Evolutionary conservation across 2,113 vertebrate genomes (phyloP).

Genomic region (Tichodroma muraria): DNA sequence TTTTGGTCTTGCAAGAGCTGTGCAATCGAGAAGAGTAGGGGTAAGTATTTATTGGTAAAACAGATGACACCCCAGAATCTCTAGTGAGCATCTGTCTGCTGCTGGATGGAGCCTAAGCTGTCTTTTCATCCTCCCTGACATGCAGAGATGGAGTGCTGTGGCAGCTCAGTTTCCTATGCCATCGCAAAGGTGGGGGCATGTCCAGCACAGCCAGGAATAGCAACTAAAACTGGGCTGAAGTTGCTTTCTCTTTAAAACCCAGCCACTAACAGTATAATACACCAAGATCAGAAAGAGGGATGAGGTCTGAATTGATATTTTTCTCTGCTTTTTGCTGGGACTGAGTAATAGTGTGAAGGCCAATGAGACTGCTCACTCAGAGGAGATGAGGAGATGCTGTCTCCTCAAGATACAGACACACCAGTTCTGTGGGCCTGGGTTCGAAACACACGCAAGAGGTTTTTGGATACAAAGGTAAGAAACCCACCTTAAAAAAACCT

Average conservation of each 20-base stretch:
- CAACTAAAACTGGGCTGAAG: neutral
- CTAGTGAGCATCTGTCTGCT: neutral
- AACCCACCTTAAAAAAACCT: neutral
- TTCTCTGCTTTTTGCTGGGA: neutral
- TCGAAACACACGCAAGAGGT: neutral
- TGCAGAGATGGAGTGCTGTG: neutral
- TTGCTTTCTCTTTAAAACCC: neutral
- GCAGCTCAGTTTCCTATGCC: neutral
- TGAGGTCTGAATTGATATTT: neutral
- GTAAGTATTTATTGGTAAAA: neutral
- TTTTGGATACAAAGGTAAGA: neutral
- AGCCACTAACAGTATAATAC: neutral
- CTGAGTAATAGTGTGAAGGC: neutral
- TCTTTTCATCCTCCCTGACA: neutral
- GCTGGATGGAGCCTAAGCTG: neutral
- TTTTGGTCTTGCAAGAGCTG: neutral
- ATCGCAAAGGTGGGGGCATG: accelerated
- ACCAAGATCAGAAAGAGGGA: neutral
- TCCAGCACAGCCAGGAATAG: neutral
- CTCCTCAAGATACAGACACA: accelerated
- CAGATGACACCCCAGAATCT: neutral
- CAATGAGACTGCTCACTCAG: neutral
- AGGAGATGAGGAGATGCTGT: neutral
- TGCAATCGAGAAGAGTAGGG: neutral
- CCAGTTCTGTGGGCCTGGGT: neutral